Base-by-base conservation (phyloP, 2,113 vertebrate genomes). In the Paedocypris sp. region DNA sequence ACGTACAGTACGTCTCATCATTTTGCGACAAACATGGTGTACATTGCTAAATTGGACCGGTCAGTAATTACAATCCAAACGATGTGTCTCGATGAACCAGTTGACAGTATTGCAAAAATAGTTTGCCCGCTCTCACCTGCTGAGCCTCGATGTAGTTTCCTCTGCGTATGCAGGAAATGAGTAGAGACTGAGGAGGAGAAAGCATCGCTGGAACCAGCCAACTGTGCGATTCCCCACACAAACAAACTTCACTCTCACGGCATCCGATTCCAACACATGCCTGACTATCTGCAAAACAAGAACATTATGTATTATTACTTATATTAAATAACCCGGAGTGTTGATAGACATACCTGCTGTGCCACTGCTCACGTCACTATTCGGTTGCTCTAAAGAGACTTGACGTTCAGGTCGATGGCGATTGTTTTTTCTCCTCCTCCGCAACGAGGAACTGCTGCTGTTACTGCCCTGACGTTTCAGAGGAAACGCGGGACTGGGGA, bases 151-250 rank as follows among this genome's bases (percentile, higher is more conserved):
- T 56, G 12, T 91, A 92, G 82, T 97, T 98, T 22, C 87, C 90
- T 33, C 82, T 79, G 43, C 93, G 83, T 69, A 99, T 86, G 74
- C 94, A 98, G 66, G 94, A 90, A 31, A 90, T 83, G 28, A 99
- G 85, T 31, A 99, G 83, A 6, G 93, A 96, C 77, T 98, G 94
- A 0, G 95, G 93, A n/a, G 93, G 82, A 9, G 95, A 88, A 78
- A 97, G 75, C 94, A 99, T 96, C 79, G 92, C 87, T 4, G 91
- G 90, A 49, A 98, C 84, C 49, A 98, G 76, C 45, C 84, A 80
- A 68, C 79, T 93, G 62, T 77, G 89, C 60, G 71, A 67, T 69
- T 15, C 66, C 64, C 66, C 80, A 46, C 74, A 86, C 45, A 33
- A 78, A 16, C 60, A 87, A 52, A 33, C 31, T 36, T 86, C 85